Evolutionary conservation across 2,888 invertebrate genomes (phyloP), one percentile per base, ranked within the genome.

Genomic region (Leptogaster cylindrica): DNA sequence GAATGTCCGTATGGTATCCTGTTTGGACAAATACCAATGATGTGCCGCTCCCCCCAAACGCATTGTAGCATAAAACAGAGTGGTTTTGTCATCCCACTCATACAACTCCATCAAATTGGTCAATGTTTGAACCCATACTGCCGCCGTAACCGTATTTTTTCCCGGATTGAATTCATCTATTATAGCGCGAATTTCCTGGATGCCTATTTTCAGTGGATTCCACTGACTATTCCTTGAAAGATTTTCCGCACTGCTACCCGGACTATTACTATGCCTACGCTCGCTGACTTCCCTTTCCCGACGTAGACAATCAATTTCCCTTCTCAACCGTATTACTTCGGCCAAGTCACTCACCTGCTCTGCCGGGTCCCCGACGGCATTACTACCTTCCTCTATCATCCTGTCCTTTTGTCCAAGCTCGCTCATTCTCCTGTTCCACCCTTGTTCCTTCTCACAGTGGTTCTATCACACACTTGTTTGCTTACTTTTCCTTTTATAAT

Each of bases 31-130:
- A 16, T 67, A 73, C 73, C 73, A 74, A 20, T 23, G 70, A 39
- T 73, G 71, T 3, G 74, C 74, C n/a, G 70, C 28, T 2, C 72
- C 73, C 6, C 16, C 27, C 12, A 74, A 25, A 16, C 72, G 73
- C 39, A 71, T 70, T 3, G 72, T 28, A 25, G 73, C 50, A 52
- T 69, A 74, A 58, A 73, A 72, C 2, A 69, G 63, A 16, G 65
- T 71, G 14, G n/a, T 50, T 8, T 14, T 23, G 0, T 51, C 28
- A 28, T 51, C 28, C 27, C 28, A 51, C 14, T 51, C 28, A 12
- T 51, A 51, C 8, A 51, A 14, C 4, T 18, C 23, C 2, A 23
- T 46, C 23, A 44, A 44, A 18, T 44, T 44, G 23, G n/a, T 27
- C 8, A 51, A 14, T n/a, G 51, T n/a, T 7, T 51, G 10, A 6